These are phyloP conservation scores for Trachops cirrhosus DNA, from an alignment of 2,797 vertebrate species.

Conservation along the genomic window DNA sequence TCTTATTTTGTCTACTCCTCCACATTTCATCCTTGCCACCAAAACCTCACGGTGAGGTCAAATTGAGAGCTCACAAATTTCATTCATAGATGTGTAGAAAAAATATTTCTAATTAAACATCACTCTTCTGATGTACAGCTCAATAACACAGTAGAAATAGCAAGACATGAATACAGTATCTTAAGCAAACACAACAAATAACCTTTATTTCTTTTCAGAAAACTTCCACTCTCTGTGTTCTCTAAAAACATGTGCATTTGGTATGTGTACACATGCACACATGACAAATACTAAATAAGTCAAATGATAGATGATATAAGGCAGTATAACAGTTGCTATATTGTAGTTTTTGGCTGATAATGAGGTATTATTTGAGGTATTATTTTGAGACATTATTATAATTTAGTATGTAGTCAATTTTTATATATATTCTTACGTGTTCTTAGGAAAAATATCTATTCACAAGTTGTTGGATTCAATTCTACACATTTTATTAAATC, in stretches of 20 bases:
- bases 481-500: not conserved
- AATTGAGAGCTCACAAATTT: conserved; percentile 32
- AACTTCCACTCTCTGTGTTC: not conserved
- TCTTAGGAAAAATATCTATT: conserved; percentile 36
- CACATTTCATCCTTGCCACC: conserved; percentile 11
- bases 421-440: not conserved
- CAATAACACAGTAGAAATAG: conserved; percentile 44
- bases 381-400: conserved; percentile 14
- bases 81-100: not conserved
- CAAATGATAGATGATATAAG: not conserved
- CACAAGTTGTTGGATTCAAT: not conserved
- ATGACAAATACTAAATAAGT: not conserved
- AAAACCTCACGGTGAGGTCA: conserved; percentile 27
- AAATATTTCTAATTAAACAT: conserved; percentile 31
- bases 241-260: not conserved
- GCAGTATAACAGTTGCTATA: not conserved
- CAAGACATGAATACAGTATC: not conserved
- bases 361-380: conserved; percentile 13
- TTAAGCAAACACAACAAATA: conserved; percentile 17
- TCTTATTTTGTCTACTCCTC: conserved; percentile 36
- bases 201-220: conserved; percentile 46
- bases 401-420: not conserved
- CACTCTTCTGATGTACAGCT: conserved; percentile 1
- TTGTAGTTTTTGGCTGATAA: not conserved
- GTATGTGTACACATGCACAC: not conserved